These are phyloP conservation scores for Carassius gibelio DNA, from an alignment of 2,113 vertebrate genomes.

Conservation along the genomic window DNA sequence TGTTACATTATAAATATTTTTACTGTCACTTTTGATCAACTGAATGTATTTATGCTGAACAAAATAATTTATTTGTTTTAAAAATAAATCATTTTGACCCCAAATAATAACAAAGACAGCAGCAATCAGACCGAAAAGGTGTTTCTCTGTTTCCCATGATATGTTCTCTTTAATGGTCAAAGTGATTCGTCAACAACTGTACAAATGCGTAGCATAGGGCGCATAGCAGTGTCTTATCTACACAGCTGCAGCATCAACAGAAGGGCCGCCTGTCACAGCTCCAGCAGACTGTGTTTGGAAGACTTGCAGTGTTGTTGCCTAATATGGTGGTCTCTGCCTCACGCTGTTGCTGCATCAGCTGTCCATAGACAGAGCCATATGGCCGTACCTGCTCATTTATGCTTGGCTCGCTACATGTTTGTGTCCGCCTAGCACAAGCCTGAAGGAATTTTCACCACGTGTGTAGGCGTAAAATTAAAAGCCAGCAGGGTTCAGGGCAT, in stretches of 20 bases:
- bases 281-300: slow-evolving; percentile 32
- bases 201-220: not conserved
- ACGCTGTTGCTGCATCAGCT: slow-evolving; percentile 38
- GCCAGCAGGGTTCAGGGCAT: slow-evolving; percentile 6
- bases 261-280: slow-evolving; percentile 5
- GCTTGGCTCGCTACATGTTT: slow-evolving; percentile 10
- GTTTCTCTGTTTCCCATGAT: not conserved
- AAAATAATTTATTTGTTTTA: not conserved
- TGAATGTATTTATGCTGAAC: not conserved
- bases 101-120: not conserved
- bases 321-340: slow-evolving; percentile 30
- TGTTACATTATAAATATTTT: not conserved
- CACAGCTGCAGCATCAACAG: slow-evolving; percentile 40
- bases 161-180: not conserved
- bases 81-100: not conserved
- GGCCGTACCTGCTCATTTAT: slow-evolving; percentile 28
- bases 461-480: not conserved
- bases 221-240: slow-evolving; percentile 11
- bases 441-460: slow-evolving; percentile 1
- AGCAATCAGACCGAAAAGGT: not conserved
- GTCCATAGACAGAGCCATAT: slow-evolving; percentile 30
- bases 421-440: not conserved
- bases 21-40: not conserved
- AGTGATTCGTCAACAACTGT: not conserved
- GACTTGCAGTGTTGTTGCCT: slow-evolving; percentile 31